These are phyloP conservation scores for Pachyseris speciosa DNA, from an alignment of 64 coral and sea anemone species.

Conservation along the genomic window DNA sequence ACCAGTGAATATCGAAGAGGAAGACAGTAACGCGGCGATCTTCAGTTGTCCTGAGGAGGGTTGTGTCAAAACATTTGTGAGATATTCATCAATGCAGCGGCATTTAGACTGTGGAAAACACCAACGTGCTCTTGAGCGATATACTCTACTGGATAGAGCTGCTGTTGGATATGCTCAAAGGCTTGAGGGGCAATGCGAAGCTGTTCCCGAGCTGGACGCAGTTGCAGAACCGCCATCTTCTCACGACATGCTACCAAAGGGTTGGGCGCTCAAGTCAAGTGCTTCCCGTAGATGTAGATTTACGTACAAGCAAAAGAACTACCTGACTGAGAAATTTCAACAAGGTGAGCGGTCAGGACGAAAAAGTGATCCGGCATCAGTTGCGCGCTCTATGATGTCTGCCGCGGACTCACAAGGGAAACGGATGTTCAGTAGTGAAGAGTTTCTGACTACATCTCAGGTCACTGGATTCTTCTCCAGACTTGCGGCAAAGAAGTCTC, in stretches of 20 bases:
- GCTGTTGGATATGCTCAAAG: slow-evolving; percentile 61
- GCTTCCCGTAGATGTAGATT: slow-evolving; percentile 50
- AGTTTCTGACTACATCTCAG: slow-evolving; percentile 80
- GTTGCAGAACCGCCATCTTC: slow-evolving; percentile 51
- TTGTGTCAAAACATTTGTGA: slow-evolving; percentile 67
- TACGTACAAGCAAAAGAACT: slow-evolving; percentile 61
- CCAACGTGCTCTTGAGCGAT: slow-evolving; percentile 61
- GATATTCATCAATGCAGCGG: slow-evolving; percentile 67
- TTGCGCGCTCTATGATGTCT: slow-evolving; percentile 75
- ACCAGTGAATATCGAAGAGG: slow-evolving; percentile 26
- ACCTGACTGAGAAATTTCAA: slow-evolving; percentile 83
- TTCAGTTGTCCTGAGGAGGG: slow-evolving; percentile 75
- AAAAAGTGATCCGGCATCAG: slow-evolving; percentile 84
- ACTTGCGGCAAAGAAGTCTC: slow-evolving; percentile 70
- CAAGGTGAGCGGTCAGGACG: slow-evolving; percentile 74
- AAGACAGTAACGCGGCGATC: slow-evolving; percentile 35
- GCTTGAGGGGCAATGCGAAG: slow-evolving; percentile 71
- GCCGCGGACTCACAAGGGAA: slow-evolving; percentile 72
- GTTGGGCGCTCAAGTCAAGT: slow-evolving; percentile 76
- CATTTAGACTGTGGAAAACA: slow-evolving; percentile 77
- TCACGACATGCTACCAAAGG: slow-evolving; percentile 39
- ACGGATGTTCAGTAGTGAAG: slow-evolving; percentile 61
- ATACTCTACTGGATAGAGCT: slow-evolving; percentile 75
- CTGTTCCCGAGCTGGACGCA: slow-evolving; percentile 27
- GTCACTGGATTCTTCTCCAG: slow-evolving; percentile 79